Conservation (phyloP, 2,888 invertebrate genomes). For the Phyllotreta striolata region DNA sequence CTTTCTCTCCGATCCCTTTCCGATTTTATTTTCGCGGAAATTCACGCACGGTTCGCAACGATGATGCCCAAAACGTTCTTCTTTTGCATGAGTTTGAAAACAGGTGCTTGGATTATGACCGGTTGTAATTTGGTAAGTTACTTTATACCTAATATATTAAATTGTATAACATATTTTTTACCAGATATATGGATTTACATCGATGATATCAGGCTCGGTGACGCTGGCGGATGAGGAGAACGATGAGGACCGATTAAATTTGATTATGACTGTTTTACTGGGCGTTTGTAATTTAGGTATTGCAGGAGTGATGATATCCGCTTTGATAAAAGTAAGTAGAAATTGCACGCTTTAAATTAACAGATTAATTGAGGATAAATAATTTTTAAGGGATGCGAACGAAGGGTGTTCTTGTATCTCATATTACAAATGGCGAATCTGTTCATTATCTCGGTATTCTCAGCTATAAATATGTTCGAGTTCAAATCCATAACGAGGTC, state of each 20-base stretch:
- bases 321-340: constrained; percentile 39
- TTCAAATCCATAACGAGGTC: constrained; percentile 37
- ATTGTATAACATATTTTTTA: background rate
- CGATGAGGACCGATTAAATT: constrained; percentile 33
- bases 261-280: constrained; percentile 38
- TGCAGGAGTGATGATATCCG: constrained; percentile 36
- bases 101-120: constrained; percentile 48
- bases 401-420: constrained; percentile 49
- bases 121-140: constrained; percentile 49
- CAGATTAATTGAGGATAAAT: constrained; percentile 13
- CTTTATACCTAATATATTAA: background rate
- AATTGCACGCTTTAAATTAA: background rate
- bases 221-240: constrained; percentile 28
- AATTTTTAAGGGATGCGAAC: constrained; percentile 50
- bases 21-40: constrained; percentile 13
- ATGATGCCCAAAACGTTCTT: constrained; percentile 45
- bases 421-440: constrained; percentile 48
- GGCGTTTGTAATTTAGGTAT: constrained; percentile 38
- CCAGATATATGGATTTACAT: constrained; percentile 38
- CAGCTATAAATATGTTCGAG: constrained; percentile 47
- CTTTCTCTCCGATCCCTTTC: constrained; percentile 16
- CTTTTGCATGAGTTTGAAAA: constrained; percentile 45
- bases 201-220: constrained; percentile 32
- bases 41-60: constrained; percentile 23
- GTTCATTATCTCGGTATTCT: constrained; percentile 50